phyloP scores from a whole-genome alignment of 2,113 vertebrate genomes.

The Crotalus helleri region DNA sequence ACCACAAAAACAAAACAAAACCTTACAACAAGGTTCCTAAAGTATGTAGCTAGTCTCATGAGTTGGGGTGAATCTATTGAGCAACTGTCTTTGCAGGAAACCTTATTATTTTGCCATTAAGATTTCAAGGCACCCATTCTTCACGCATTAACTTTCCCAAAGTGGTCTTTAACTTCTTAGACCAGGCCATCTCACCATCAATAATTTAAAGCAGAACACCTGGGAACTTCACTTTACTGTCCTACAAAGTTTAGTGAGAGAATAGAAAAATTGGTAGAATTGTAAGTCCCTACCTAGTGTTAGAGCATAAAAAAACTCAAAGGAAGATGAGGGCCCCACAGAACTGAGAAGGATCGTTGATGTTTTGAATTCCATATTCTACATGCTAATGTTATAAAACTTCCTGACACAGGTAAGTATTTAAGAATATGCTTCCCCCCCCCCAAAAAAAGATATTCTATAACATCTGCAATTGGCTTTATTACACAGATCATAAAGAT shows the following conservation, averaged over 20 bases:
- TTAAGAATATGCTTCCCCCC: no score
- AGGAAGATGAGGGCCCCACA: background rate
- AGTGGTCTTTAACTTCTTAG: conserved; percentile 21
- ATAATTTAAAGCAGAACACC: conserved; percentile 22
- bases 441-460: no score
- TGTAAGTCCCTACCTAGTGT: background rate
- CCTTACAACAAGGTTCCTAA: background rate
- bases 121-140: background rate
- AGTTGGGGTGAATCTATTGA: background rate
- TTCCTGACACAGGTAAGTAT: background rate
- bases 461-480: background rate
- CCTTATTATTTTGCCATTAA: background rate
- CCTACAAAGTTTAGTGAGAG: background rate
- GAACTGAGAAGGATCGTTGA: background rate
- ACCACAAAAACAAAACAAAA: background rate
- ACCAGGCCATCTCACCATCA: conserved; percentile 40
- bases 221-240: conserved; percentile 37
- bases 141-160: conserved; percentile 28
- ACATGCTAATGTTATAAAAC: background rate
- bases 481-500: background rate
- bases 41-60: background rate
- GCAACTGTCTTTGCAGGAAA: background rate
- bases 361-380: background rate
- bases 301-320: background rate
- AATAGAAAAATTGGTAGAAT: conserved; percentile 26